Evolutionary conservation across 2,888 invertebrate species (phyloP), one percentile per base, ranked within the genome.

Genomic region (Coronaproctus castanopsis): DNA sequence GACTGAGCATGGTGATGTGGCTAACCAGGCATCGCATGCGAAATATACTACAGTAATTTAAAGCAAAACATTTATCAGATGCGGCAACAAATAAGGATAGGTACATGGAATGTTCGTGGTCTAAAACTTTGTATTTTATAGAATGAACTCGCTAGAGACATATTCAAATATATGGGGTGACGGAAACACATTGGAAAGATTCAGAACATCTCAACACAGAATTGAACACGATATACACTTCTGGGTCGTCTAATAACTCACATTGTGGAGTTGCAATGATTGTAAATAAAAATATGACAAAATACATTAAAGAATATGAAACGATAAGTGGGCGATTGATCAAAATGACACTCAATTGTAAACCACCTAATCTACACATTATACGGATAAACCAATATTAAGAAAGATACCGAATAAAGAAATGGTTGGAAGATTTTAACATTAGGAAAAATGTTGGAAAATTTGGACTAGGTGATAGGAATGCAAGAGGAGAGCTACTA

Each of bases 321-420:
- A 20, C 21, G 3, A 23, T 21, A 58, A 20, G n/a, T 36, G 10
- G 20, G 1, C 54, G 49, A 21, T 54, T n/a, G 54, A 19, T 48
- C 22, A 52, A 52, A 60, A 51, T 52, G 50, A 51, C 14, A 52
- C 3, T 58, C n/a, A 21, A 51, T 23, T n/a, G n/a, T n/a, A n/a
- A n/a, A n/a, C n/a, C n/a, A n/a, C n/a, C n/a, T n/a, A n/a, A n/a
- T n/a, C n/a, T n/a, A n/a, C n/a, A n/a, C n/a, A n/a, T n/a, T n/a
- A n/a, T n/a, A n/a, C n/a, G n/a, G n/a, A n/a, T n/a, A n/a, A n/a
- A n/a, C n/a, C n/a, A n/a, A n/a, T n/a, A n/a, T n/a, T n/a, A n/a
- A n/a, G n/a, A n/a, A n/a, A n/a, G n/a, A n/a, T n/a, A n/a, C n/a
- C n/a, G n/a, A n/a, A n/a, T n/a, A n/a, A n/a, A n/a, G n/a, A n/a